A percentile compares a stretch with the other conserved stretches of the same genome.
These are phyloP conservation scores for Spondyliosoma cantharus DNA, from an alignment of 2,797 vertebrate species.

Conservation along the genomic window DNA sequence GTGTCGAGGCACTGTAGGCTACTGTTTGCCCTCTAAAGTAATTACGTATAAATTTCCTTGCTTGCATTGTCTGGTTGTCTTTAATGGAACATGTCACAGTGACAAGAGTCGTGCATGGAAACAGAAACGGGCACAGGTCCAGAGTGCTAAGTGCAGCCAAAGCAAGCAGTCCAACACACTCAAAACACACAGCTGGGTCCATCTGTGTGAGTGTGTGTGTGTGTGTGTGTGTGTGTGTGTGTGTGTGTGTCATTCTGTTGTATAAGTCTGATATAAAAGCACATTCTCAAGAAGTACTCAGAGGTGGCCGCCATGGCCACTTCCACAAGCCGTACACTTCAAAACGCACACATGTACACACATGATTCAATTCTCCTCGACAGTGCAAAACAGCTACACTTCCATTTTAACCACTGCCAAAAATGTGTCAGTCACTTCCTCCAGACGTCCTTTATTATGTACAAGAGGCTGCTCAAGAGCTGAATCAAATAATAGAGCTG, in stretches of 20 bases:
- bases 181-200: constrained; percentile 40
- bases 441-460: constrained; percentile 58
- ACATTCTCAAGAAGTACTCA: constrained; percentile 41
- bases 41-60: constrained; percentile 17
- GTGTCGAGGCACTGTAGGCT: no score
- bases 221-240: constrained; percentile 12
- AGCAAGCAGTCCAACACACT: constrained; percentile 41
- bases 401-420: constrained; percentile 63
- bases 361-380: constrained; percentile 60
- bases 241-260: constrained; percentile 23
- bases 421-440: constrained; percentile 63
- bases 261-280: constrained; percentile 32
- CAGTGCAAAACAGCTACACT: constrained; percentile 58
- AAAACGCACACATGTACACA: constrained; percentile 19
- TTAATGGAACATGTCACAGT: constrained; percentile 34
- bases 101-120: constrained; percentile 30
- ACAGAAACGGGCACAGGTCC: constrained; percentile 24
- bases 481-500: constrained; percentile 51
- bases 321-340: constrained; percentile 39
- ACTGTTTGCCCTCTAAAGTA: no score
- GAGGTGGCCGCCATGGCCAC: constrained; percentile 15
- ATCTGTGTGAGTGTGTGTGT: constrained; percentile 16
- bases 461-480: constrained; percentile 44
- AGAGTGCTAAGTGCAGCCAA: constrained; percentile 52
- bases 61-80: constrained; percentile 1